A percentile compares a stretch with the other conserved stretches of the same genome.
These are phyloP conservation scores for Boloria selene DNA, from an alignment of 2,888 invertebrate species.

Conservation along the genomic window DNA sequence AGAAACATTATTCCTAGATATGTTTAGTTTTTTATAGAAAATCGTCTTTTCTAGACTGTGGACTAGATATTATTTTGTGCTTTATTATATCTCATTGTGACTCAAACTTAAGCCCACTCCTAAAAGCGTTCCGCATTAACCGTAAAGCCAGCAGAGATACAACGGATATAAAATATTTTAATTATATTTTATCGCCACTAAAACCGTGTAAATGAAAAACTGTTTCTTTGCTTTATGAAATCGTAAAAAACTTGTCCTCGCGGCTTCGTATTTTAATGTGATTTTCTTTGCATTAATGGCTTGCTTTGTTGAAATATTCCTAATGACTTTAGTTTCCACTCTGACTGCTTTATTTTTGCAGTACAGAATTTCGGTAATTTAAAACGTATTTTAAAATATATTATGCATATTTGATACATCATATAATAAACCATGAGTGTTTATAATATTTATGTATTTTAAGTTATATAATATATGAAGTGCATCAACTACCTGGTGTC, in stretches of 20 bases:
- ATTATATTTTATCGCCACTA: slow-evolving; percentile 82
- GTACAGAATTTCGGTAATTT: background rate
- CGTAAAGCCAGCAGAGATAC: slow-evolving; percentile 75
- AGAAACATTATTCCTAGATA: no score
- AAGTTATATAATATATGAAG: no score
- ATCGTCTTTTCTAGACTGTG: no score
- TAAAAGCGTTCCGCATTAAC: slow-evolving; percentile 60
- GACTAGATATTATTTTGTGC: no score
- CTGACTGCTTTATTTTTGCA: background rate
- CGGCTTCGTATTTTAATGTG: slow-evolving; percentile 46
- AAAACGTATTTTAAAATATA: background rate
- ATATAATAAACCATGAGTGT: no score
- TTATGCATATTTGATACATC: no score
- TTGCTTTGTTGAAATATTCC: slow-evolving; percentile 68
- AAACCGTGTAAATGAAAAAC: slow-evolving; percentile 82
- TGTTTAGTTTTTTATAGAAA: no score
- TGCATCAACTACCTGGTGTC: no score
- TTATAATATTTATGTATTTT: no score
- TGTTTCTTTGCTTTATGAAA: slow-evolving; percentile 76
- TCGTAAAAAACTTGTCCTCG: slow-evolving; percentile 78
- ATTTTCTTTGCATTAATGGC: slow-evolving; percentile 60
- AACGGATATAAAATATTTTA: slow-evolving; percentile 80
- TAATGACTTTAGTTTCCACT: slow-evolving; percentile 41
- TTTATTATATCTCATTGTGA: slow-evolving; percentile 15
- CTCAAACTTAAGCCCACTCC: slow-evolving; percentile 48